These are phyloP conservation scores for Lamprotornis superbus DNA, from an alignment of 2,113 vertebrate species.

Conservation along the genomic window DNA sequence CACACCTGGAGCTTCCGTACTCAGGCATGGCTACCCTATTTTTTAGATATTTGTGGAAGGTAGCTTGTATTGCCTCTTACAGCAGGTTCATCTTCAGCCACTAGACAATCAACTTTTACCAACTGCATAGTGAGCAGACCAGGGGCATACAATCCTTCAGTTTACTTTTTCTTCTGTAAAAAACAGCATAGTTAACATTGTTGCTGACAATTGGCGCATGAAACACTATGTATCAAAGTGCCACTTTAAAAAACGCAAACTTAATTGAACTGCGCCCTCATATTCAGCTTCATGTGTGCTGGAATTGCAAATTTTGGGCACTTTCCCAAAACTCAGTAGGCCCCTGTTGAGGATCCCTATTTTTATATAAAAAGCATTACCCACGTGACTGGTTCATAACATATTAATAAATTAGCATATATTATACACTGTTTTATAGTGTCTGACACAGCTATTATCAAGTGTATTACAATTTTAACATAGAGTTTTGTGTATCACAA, in stretches of 20 bases:
- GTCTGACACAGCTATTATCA: slow-evolving; percentile 22
- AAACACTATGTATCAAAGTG: slow-evolving; percentile 18
- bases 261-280: neutral
- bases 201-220: neutral
- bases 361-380: slow-evolving; percentile 2
- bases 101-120: neutral
- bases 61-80: neutral
- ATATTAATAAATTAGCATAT: slow-evolving; percentile 10
- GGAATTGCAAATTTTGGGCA: slow-evolving; percentile 25
- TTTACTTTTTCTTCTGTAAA: neutral
- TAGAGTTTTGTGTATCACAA: neutral
- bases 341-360: neutral
- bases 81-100: neutral
- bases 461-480: neutral
- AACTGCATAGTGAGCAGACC: neutral
- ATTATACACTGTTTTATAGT: neutral
- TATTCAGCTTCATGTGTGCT: neutral
- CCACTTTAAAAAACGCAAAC: neutral
- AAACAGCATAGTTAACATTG: neutral
- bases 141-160: neutral
- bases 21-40: neutral
- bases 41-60: neutral
- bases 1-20: neutral
- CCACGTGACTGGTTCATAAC: slow-evolving; percentile 24
- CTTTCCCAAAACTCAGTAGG: slow-evolving; percentile 15